phyloP scores from a whole-genome alignment of 2,888 invertebrate species.

The Schizaphis graminum region DNA sequence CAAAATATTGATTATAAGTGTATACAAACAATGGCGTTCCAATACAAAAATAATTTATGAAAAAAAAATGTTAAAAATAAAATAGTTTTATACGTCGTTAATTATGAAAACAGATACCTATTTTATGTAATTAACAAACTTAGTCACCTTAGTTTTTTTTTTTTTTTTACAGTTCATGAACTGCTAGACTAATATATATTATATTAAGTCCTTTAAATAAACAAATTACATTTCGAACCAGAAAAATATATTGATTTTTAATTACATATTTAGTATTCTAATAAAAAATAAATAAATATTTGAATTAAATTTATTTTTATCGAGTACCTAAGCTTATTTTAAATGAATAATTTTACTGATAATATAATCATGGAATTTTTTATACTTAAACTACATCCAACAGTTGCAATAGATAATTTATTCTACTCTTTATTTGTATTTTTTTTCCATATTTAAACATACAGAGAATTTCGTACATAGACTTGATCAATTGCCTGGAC shows the following conservation, averaged over 20 bases:
- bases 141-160: not conserved
- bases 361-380: not conserved
- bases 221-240: not conserved
- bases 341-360: not conserved
- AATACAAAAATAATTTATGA: not conserved
- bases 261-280: not conserved
- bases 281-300: not conserved
- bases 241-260: not conserved
- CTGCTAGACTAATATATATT: not conserved
- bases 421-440: slow-evolving; percentile 7
- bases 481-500: slow-evolving; percentile 24
- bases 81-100: not conserved
- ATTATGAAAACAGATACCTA: not conserved
- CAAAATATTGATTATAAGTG: not conserved
- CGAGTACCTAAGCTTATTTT: not conserved
- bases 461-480: not conserved
- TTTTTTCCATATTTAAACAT: slow-evolving; percentile 45
- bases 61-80: not conserved
- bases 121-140: not conserved
- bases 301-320: not conserved
- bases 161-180: not conserved
- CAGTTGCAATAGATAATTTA: not conserved
- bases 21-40: not conserved
- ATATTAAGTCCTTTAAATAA: not conserved
- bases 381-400: not conserved